Conservation (phyloP, 2,888 invertebrate species). For the Seira sanloemensis region DNA sequence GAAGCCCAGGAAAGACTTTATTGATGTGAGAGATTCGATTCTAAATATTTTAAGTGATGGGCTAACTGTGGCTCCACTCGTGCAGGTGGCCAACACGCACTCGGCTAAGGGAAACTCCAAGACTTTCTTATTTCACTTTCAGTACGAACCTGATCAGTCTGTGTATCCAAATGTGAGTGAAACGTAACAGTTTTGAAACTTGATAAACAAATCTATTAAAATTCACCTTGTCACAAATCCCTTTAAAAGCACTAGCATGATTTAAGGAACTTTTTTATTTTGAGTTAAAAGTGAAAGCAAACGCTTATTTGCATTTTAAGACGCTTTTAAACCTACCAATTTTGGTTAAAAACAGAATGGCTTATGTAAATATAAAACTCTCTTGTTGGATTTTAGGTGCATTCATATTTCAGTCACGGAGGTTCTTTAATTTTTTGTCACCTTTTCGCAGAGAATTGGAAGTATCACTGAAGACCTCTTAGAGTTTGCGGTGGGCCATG, state of each 20-base stretch:
- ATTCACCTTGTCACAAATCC: too few relatives aligned
- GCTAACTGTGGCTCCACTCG: constrained; percentile 80
- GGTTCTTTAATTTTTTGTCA: too few relatives aligned
- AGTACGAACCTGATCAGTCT: constrained; percentile 88
- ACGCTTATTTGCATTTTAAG: background rate
- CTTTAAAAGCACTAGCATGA: too few relatives aligned
- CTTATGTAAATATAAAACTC: too few relatives aligned
- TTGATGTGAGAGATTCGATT: constrained; percentile 91
- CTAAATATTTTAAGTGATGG: constrained; percentile 94
- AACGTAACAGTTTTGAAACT: too few relatives aligned
- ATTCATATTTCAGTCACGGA: background rate
- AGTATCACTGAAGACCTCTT: constrained; percentile 72
- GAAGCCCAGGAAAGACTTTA: constrained; percentile 89
- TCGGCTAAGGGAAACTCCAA: constrained; percentile 82
- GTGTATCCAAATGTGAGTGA: constrained; percentile 83
- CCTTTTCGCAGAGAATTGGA: constrained; percentile 68
- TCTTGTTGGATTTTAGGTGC: too few relatives aligned
- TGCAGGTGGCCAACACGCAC: constrained; percentile 79
- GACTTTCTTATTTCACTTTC: constrained; percentile 88
- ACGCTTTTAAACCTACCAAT: too few relatives aligned
- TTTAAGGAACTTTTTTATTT: background rate
- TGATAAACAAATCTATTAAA: too few relatives aligned
- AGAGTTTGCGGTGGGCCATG: constrained; percentile 73
- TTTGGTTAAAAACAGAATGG: too few relatives aligned
- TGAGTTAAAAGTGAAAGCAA: background rate